Evolutionary conservation across 2,888 invertebrate species (phyloP), one percentile per base, ranked within the genome.

Genomic region (Diarsia rubi): DNA sequence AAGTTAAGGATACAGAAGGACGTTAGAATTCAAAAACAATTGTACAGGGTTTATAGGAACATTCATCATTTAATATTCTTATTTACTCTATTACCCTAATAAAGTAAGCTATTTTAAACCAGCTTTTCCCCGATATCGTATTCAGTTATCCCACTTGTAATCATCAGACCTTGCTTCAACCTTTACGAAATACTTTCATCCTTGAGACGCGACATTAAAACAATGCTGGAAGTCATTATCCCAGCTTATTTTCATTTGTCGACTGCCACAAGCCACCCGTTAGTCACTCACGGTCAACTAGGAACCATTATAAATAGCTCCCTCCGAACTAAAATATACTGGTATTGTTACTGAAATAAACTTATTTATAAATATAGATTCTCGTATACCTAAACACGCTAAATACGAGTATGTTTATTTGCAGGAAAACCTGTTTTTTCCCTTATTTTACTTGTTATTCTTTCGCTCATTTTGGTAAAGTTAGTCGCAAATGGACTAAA

Each of bases 251-350:
- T 45, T 49, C 16, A 65, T 65, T 45, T 49, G 21, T 60, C n/a
- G 67, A 24, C 24, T 45, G 44, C 12, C 52, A 21, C 42, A 65
- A 68, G 3, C 24, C n/a, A 37, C 24, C 19, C 8, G 12, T 8
- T 27, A 21, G 4, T 31, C 24, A 21, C 63, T 73, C 73, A 72
- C 67, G 73, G 70, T 80, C 79, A 79, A 69, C 37, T 42, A 71
- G 19, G 37, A 71, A 67, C 66, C 37, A 57, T 44, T 73, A 84
- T 67, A 76, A 78, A 83, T 83, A 86, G 37, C 65, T 59, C 37
- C 8, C 60, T 59, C 45, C 5, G 19, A 31, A 64, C 77, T 81
- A 80, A 78, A 81, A 78, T 69, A 82, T 82, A 86, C 44, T 27
- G 24, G 31, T 24, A 73, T 54, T 75, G 73, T 74, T 68, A 73